Evolutionary conservation across 2,888 invertebrate species (phyloP), one percentile per base, ranked within the genome.

Genomic region (Campoplex nolae): DNA sequence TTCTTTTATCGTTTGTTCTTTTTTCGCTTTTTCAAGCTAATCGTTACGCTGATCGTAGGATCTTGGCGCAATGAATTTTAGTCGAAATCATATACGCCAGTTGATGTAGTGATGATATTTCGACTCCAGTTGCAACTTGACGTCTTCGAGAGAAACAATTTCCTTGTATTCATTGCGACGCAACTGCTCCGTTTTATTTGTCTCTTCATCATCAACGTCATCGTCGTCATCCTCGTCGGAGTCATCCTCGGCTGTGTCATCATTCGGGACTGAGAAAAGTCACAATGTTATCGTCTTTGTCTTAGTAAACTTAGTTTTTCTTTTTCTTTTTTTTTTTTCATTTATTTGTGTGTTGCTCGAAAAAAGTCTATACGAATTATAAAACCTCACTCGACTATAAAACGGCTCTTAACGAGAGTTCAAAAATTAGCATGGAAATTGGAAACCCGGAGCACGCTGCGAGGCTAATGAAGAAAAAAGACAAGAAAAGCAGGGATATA

Each of bases 71-170:
- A 70, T 62, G n/a, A 28, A 74, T 79, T 56, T 70, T 38, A 71
- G 73, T 56, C 23, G 23, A 45, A 70, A 67, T 91, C 87, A 93
- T 74, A 93, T 92, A 71, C 91, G 91, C 93, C 93, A 93, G 75
- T 91, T 92, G 71, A 91, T 90, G 80, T 92, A 93, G 54, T 90
- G 92, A 54, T 89, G 92, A 88, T 93, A 93, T 87, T 91, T 90
- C 78, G 93, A 90, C 88, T 93, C 93, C 70, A 92, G 91, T 71
- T 92, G 83, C 76, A 83, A 89, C 85, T 86, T 90, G 65, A 91
- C 77, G 75, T 90, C 88, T 45, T 90, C 89, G 23, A 92, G 82
- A 87, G 90, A 88, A 77, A 92, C 90, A 35, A 88, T 84, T 62
- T 89, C 90, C 65, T 92, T 89, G 83, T 89, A 90, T 42, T 90